These are phyloP conservation scores for Cheilosia variabilis DNA, from an alignment of 2,888 invertebrate genomes.

Conservation along the genomic window DNA sequence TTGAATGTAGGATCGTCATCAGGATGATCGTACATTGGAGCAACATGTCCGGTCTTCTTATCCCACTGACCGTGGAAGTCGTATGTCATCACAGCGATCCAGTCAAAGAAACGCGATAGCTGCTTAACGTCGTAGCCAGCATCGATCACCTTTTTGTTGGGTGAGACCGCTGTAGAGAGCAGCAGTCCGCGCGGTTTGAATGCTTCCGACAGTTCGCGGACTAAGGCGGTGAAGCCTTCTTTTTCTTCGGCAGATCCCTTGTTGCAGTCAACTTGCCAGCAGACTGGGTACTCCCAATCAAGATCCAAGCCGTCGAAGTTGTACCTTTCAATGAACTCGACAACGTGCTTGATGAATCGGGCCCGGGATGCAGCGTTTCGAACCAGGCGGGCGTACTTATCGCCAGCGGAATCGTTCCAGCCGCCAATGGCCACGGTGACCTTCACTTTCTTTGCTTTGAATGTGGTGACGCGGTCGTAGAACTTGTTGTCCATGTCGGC, in stretches of 20 bases:
- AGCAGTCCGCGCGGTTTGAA: constrained; percentile 89
- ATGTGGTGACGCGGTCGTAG: constrained; percentile 92
- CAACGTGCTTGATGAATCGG: constrained; percentile 89
- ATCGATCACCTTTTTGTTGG: constrained; percentile 92
- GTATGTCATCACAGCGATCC: constrained; percentile 96
- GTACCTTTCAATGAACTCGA: constrained; percentile 91
- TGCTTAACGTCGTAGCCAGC: constrained; percentile 92
- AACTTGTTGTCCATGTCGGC: constrained; percentile 96
- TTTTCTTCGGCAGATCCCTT: constrained; percentile 93
- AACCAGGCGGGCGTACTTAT: constrained; percentile 93
- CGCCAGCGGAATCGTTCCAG: constrained; percentile 97
- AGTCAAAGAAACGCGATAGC: constrained; percentile 91
- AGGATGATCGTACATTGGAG: constrained; percentile 92
- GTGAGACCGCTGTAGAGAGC: constrained; percentile 93
- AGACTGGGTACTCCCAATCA: constrained; percentile 97
- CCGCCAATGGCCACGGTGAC: constrained; percentile 95
- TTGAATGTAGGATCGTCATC: constrained; percentile 91
- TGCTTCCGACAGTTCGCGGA: constrained; percentile 89
- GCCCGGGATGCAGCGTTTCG: constrained; percentile 89
- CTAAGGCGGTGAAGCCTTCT: constrained; percentile 89
- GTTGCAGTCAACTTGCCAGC: constrained; percentile 94
- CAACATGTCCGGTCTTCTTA: constrained; percentile 94
- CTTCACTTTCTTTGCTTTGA: constrained; percentile 90
- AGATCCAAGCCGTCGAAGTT: constrained; percentile 96
- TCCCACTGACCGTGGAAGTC: constrained; percentile 97